Evolutionary conservation across 2,888 invertebrate species (phyloP).

Genomic region (Dexiosoma caninum): DNA sequence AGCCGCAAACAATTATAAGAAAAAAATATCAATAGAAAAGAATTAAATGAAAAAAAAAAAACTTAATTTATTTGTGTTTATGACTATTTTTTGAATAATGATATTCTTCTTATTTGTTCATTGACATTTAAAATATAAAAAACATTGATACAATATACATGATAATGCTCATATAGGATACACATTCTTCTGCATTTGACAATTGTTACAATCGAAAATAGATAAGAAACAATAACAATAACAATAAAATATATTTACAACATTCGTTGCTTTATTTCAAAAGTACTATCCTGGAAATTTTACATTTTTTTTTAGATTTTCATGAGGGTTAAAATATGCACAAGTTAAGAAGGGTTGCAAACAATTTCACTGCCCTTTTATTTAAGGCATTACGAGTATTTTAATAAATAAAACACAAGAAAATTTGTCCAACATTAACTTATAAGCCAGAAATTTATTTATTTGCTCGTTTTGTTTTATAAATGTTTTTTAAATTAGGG

Average conservation of each 20-base stretch:
- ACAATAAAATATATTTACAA: not conserved
- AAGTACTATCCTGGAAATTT: not conserved
- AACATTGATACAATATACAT: too few species aligned
- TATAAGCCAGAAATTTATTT: conserved; percentile 27
- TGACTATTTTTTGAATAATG: too few species aligned
- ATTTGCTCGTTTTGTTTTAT: conserved; percentile 1
- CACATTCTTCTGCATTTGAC: conserved; percentile 8
- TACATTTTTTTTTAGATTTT: not conserved
- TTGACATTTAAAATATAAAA: too few species aligned
- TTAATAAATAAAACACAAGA: not conserved
- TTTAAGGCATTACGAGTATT: not conserved
- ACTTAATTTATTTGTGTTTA: too few species aligned
- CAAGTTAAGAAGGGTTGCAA: not conserved
- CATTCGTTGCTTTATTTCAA: not conserved
- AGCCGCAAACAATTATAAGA: too few species aligned
- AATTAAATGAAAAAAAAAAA: too few species aligned
- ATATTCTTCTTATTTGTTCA: too few species aligned
- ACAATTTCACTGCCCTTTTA: not conserved
- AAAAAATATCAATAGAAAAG: too few species aligned
- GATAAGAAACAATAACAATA: not conserved
- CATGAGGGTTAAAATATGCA: not conserved
- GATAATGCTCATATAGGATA: too few species aligned
- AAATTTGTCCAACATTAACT: not conserved
- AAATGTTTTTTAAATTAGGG: conserved; percentile 21
- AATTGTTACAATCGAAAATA: not conserved